Percentiles rank a stretch among this genome's conserved stretches.
Conservation (phyloP, 1,140 invertebrate genomes). For the Hetaerina americana region DNA sequence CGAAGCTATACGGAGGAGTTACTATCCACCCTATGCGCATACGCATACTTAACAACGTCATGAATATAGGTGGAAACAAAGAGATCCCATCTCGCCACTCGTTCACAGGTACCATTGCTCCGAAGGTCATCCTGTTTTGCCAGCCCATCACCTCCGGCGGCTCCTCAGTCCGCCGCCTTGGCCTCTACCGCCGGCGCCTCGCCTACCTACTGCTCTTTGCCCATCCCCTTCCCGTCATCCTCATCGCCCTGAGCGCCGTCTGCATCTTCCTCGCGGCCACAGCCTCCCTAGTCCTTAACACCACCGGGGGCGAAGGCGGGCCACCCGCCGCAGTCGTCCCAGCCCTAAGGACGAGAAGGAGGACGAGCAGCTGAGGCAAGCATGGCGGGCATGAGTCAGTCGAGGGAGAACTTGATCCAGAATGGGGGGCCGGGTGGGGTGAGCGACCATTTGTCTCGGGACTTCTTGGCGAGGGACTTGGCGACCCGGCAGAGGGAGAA, state of each 20-base stretch:
- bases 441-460: neutral
- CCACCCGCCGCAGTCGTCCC: neutral
- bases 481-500: conserved; percentile 48
- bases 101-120: no score
- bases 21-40: no score
- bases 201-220: neutral
- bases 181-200: neutral
- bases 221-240: neutral
- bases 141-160: neutral
- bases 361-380: neutral
- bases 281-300: neutral
- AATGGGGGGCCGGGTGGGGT: no score
- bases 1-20: no score
- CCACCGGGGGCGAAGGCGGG: no score
- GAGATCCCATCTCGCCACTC: no score
- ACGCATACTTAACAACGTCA: no score
- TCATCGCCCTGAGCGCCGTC: neutral
- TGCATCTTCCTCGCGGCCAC: neutral
- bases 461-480: conserved; percentile 13
- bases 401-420: no score
- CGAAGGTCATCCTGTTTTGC: no score
- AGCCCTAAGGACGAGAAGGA: neutral
- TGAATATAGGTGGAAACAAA: no score
- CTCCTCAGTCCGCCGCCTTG: neutral
- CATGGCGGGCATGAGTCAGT: neutral